These are phyloP conservation scores for Galbula dea DNA, from an alignment of 2,113 vertebrate genomes.

Conservation along the genomic window DNA sequence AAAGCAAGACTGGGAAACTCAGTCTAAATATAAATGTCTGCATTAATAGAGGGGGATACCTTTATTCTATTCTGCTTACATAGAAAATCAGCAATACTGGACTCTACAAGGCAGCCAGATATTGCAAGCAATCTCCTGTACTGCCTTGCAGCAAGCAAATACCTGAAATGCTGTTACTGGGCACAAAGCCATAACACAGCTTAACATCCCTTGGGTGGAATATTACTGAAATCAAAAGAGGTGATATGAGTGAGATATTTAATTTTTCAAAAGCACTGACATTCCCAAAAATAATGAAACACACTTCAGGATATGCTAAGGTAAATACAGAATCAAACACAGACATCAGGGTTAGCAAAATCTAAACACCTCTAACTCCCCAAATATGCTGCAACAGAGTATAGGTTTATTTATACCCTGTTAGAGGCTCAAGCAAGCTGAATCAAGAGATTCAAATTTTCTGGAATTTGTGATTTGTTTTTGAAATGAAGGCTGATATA, in stretches of 20 bases:
- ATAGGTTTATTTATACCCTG: not conserved
- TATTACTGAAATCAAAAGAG: not conserved
- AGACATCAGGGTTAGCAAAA: not conserved
- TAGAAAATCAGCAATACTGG: not conserved
- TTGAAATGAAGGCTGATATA: not conserved
- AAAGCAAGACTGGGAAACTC: not conserved
- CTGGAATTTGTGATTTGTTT: slow-evolving; percentile 19
- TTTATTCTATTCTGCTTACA: not conserved
- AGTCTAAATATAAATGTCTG: not conserved
- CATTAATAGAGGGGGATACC: not conserved
- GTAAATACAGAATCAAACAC: not conserved
- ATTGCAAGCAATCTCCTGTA: not conserved
- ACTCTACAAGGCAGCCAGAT: not conserved
- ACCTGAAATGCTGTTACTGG: not conserved
- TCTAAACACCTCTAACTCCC: not conserved
- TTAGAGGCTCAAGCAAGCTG: not conserved
- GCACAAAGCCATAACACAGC: not conserved
- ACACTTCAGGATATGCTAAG: not conserved
- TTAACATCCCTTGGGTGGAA: not conserved
- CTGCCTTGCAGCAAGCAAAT: not conserved
- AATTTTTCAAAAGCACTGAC: not conserved
- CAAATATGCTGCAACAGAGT: not conserved
- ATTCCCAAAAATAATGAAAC: not conserved
- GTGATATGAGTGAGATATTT: not conserved
- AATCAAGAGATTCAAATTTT: not conserved